Percentiles rank a stretch among this genome's conserved stretches.
phyloP scores from a whole-genome alignment of 2,888 invertebrate genomes.

The Diadegma fenestrale region DNA sequence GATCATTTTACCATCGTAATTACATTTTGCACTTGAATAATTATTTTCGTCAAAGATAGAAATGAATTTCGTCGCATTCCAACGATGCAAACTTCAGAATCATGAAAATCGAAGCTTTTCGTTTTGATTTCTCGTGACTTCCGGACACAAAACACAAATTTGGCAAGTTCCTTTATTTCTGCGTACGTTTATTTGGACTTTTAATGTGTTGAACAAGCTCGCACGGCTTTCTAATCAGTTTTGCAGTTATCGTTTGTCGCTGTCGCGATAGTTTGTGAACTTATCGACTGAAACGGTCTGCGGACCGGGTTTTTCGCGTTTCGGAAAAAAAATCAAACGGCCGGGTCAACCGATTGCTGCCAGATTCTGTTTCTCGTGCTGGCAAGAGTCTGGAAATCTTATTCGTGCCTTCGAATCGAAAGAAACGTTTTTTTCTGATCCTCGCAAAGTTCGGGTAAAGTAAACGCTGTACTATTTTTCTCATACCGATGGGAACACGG shows the following conservation, averaged over 20 bases:
- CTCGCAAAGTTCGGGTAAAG: neutral
- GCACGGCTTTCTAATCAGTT: neutral
- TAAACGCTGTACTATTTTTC: neutral
- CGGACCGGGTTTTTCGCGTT: neutral
- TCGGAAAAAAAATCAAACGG: neutral
- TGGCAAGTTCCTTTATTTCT: slow-evolving; percentile 36
- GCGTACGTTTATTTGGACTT: neutral
- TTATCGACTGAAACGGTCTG: neutral
- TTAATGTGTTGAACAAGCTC: neutral
- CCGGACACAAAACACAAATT: slow-evolving; percentile 82
- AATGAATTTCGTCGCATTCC: too few relatives aligned
- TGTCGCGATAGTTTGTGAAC: neutral
- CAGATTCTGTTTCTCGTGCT: neutral
- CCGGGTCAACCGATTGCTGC: neutral
- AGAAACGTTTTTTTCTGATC: neutral
- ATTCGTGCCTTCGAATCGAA: neutral
- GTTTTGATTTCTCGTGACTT: slow-evolving; percentile 55
- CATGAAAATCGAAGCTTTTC: slow-evolving; percentile 17
- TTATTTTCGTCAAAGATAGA: too few relatives aligned
- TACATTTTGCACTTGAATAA: too few relatives aligned
- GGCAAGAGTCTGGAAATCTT: neutral
- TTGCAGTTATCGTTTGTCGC: neutral
- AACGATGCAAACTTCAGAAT: too few relatives aligned
- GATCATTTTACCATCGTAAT: too few relatives aligned
- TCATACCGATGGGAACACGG: neutral